These are phyloP conservation scores for Odontocolon sp. DNA, from an alignment of 2,888 invertebrate genomes.

Conservation along the genomic window DNA sequence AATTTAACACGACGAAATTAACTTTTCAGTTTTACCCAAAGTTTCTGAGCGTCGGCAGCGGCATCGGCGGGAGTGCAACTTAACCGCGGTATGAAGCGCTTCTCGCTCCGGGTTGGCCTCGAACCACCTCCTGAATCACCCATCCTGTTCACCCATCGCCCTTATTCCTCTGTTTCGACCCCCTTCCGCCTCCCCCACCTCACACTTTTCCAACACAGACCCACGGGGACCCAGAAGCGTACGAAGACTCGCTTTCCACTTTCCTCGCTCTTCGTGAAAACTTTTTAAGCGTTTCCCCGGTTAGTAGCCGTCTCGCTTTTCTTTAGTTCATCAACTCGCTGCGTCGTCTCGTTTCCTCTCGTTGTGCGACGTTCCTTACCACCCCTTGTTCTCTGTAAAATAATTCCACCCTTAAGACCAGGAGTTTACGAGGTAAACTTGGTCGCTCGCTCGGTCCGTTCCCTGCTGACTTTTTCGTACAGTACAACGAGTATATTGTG, in stretches of 20 bases:
- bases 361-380: background rate
- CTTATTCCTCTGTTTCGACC: slow-evolving; percentile 6
- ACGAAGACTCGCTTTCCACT: slow-evolving; percentile 47
- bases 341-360: no score
- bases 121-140: background rate
- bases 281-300: slow-evolving; percentile 77
- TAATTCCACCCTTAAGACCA: slow-evolving; percentile 75
- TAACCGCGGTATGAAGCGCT: slow-evolving; percentile 52
- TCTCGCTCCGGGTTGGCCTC: background rate
- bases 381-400: slow-evolving; percentile 63
- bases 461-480: slow-evolving; percentile 10
- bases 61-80: slow-evolving; percentile 32
- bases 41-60: slow-evolving; percentile 70
- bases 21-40: slow-evolving; percentile 80
- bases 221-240: slow-evolving; percentile 42
- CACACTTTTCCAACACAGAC: slow-evolving; percentile 25
- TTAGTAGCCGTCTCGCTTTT: slow-evolving; percentile 42
- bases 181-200: background rate
- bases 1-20: slow-evolving; percentile 80
- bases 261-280: slow-evolving; percentile 61
- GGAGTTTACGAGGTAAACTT: slow-evolving; percentile 75
- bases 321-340: slow-evolving; percentile 48
- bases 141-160: slow-evolving; percentile 8
- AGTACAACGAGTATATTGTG: no score
- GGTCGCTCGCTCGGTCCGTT: slow-evolving; percentile 58